Conservation (phyloP, 1,140 invertebrate species). For the Meloidogyne chitwoodi region DNA sequence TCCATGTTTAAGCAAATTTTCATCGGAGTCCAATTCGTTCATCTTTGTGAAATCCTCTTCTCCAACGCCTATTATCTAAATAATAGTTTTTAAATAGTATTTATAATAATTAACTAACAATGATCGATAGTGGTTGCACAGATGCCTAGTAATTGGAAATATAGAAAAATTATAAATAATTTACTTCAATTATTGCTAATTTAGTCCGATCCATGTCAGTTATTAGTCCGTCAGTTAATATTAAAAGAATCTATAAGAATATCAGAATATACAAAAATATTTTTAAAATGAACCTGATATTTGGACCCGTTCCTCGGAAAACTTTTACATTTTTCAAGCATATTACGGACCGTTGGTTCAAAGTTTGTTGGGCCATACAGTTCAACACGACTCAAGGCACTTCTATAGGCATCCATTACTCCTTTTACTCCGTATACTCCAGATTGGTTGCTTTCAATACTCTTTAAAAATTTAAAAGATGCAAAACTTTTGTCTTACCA, state of each 20-base stretch:
- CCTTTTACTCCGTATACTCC: slow-evolving; percentile 64
- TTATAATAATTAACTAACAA: background rate
- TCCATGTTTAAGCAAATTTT: slow-evolving; percentile 2
- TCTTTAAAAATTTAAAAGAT: slow-evolving; percentile 53
- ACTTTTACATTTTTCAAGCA: slow-evolving; percentile 60
- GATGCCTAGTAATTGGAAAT: slow-evolving; percentile 19
- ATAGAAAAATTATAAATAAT: background rate
- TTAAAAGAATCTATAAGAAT: slow-evolving; percentile 64
- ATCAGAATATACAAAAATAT: background rate
- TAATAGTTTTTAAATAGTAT: background rate
- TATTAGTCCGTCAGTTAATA: slow-evolving; percentile 71
- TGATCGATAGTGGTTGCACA: slow-evolving; percentile 27
- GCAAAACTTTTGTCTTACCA: slow-evolving; percentile 23
- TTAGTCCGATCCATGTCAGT: slow-evolving; percentile 69
- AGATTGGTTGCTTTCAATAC: slow-evolving; percentile 65
- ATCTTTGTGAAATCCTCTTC: slow-evolving; percentile 44
- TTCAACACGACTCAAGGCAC: slow-evolving; percentile 63
- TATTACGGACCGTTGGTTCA: slow-evolving; percentile 67
- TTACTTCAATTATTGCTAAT: slow-evolving; percentile 63
- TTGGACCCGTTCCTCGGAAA: slow-evolving; percentile 62
- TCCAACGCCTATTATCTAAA: slow-evolving; percentile 43
- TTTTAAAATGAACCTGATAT: slow-evolving; percentile 54
- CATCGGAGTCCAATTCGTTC: slow-evolving; percentile 33
- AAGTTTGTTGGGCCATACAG: slow-evolving; percentile 71
- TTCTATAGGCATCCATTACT: slow-evolving; percentile 59